Evolutionary conservation across 2,113 vertebrate species (phyloP).

Genomic region (Thymallus thymallus): DNA sequence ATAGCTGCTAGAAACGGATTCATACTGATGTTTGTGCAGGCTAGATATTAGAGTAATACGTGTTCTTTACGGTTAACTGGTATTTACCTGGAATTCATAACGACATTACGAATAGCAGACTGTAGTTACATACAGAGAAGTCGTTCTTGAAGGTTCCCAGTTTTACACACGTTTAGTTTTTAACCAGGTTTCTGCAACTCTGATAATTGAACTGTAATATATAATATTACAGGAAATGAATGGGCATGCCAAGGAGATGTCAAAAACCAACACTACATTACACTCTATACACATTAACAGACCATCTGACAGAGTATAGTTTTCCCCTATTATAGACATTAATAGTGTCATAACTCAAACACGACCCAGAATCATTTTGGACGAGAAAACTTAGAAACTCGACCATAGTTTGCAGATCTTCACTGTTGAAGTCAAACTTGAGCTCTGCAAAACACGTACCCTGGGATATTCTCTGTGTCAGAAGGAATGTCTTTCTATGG

Average conservation of each 20-base stretch:
- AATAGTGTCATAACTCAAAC: slow-evolving; percentile 15
- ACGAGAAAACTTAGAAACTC: not conserved
- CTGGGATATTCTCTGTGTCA: slow-evolving; percentile 9
- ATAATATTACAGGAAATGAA: not conserved
- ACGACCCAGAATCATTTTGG: slow-evolving; percentile 11
- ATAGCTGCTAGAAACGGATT: not conserved
- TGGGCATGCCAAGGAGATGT: not conserved
- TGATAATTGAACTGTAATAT: no score
- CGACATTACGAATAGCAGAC: no score
- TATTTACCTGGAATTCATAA: no score
- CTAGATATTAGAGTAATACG: no score
- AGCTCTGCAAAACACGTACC: slow-evolving; percentile 12
- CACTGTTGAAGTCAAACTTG: not conserved
- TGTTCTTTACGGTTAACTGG: no score
- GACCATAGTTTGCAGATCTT: not conserved
- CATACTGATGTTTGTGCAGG: no score
- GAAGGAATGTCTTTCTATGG: slow-evolving; percentile 22
- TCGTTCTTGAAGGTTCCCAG: not conserved
- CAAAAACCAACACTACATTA: not conserved
- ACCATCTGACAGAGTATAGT: not conserved
- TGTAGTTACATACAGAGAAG: not conserved
- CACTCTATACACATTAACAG: not conserved
- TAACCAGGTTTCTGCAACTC: no score
- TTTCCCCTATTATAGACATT: slow-evolving; percentile 19
- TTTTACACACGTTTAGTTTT: no score